Conservation (phyloP, 2,888 invertebrate genomes). For the Charanyca ferruginea region DNA sequence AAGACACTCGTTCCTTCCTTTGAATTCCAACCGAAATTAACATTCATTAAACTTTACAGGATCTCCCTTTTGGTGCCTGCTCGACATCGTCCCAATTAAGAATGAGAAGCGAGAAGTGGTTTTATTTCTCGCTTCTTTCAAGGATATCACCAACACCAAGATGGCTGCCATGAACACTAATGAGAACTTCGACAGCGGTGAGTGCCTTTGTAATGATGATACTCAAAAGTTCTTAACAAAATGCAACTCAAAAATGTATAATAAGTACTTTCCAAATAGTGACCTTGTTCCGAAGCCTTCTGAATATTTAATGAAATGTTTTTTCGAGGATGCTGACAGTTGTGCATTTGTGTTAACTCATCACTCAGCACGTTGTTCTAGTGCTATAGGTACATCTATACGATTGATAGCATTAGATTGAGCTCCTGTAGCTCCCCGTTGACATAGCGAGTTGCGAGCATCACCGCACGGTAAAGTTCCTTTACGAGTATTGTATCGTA, state of each 20-base stretch:
- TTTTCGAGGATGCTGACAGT: constrained; percentile 65
- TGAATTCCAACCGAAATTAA: constrained; percentile 68
- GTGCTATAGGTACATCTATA: constrained; percentile 81
- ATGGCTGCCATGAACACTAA: constrained; percentile 96
- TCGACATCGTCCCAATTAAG: constrained; percentile 99
- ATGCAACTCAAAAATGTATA: constrained; percentile 68
- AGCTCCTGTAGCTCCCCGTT: constrained; percentile 85
- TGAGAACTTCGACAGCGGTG: constrained; percentile 97
- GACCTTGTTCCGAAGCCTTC: constrained; percentile 65
- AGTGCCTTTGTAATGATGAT: constrained; percentile 84
- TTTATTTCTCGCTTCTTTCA: constrained; percentile 98
- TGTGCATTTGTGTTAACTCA: constrained; percentile 77
- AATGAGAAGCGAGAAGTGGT: constrained; percentile 99
- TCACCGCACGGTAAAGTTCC: constrained; percentile 89
- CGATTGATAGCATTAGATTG: constrained; percentile 84
- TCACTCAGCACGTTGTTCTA: constrained; percentile 85
- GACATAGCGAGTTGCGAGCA: constrained; percentile 83
- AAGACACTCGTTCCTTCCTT: constrained; percentile 52
- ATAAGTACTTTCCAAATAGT: constrained; percentile 63
- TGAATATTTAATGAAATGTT: constrained; percentile 62
- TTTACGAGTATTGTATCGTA: constrained; percentile 75
- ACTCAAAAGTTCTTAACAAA: constrained; percentile 71
- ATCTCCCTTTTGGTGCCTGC: constrained; percentile 98
- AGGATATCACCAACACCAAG: constrained; percentile 98
- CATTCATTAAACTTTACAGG: constrained; percentile 90